These are phyloP conservation scores for Brachionus sp. DNA, from an alignment of 1,140 invertebrate genomes.

Conservation along the genomic window DNA sequence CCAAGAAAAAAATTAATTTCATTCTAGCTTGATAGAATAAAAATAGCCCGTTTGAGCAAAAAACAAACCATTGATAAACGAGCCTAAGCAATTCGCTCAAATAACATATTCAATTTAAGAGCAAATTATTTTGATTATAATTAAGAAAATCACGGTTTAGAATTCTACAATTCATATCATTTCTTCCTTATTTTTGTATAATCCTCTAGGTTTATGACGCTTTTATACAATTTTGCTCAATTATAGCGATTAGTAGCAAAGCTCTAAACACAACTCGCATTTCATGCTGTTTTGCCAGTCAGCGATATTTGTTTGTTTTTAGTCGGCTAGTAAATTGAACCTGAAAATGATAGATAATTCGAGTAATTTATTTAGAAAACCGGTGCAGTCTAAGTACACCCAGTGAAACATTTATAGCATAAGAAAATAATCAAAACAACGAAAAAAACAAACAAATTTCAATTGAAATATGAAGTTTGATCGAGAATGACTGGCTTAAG, in stretches of 20 bases:
- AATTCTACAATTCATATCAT: not conserved
- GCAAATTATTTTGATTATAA: not conserved
- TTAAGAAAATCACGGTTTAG: not conserved
- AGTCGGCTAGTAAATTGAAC: not conserved
- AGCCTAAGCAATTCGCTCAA: not conserved
- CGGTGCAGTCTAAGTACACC: not conserved
- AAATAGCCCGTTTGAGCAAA: not conserved
- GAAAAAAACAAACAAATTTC: constrained; percentile 2
- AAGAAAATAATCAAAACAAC: constrained; percentile 25
- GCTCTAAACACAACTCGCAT: not conserved
- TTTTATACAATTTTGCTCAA: constrained; percentile 5
- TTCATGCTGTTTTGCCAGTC: not conserved
- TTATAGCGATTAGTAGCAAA: not conserved
- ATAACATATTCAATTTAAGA: not conserved
- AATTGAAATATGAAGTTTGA: constrained; percentile 2
- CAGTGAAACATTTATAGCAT: constrained; percentile 6
- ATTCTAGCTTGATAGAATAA: not conserved
- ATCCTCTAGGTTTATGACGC: not conserved
- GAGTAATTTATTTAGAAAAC: not conserved
- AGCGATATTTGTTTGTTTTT: not conserved
- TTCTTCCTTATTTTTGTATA: not conserved
- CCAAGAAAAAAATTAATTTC: not conserved
- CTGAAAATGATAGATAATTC: not conserved
- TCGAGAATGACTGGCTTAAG: not conserved
- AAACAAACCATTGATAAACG: not conserved